Conservation (phyloP, 2,113 vertebrate genomes). For the Myotis brandtii region DNA sequence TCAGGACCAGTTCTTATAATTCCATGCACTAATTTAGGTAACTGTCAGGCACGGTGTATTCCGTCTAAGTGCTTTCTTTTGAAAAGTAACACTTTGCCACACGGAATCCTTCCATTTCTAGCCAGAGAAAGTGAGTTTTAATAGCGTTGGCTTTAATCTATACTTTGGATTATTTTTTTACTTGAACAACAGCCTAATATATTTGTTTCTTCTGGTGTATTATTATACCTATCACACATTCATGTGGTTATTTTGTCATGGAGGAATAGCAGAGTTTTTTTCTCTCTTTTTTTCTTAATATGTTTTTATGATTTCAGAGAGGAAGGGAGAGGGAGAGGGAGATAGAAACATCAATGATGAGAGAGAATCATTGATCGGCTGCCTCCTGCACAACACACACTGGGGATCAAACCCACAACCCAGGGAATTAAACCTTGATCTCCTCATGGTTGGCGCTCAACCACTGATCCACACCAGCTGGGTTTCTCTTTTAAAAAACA, state of each 20-base stretch:
- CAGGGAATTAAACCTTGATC: too few relatives aligned
- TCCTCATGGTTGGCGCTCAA: too few relatives aligned
- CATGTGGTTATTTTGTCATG: conserved; percentile 59
- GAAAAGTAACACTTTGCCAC: background rate
- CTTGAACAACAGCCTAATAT: background rate
- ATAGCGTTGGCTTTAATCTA: background rate
- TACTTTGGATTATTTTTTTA: background rate
- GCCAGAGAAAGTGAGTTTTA: conserved; percentile 58
- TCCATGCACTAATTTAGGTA: conserved; percentile 76
- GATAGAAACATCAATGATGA: too few relatives aligned
- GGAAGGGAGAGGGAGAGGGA: too few relatives aligned
- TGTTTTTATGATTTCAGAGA: too few relatives aligned
- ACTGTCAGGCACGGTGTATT: conserved; percentile 39
- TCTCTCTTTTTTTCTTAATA: too few relatives aligned
- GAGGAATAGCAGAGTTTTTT: background rate
- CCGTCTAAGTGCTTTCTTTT: conserved; percentile 29
- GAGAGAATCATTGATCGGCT: too few relatives aligned
- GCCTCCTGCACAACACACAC: too few relatives aligned
- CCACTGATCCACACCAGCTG: too few relatives aligned
- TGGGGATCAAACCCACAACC: too few relatives aligned
- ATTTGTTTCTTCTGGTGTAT: background rate
- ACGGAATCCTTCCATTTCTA: conserved; percentile 25
- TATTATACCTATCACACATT: background rate
- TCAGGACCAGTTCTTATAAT: conserved; percentile 73
- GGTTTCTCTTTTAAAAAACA: too few relatives aligned